Percentiles rank a stretch among this genome's conserved stretches.
These are phyloP conservation scores for Crocodylus rhombifer DNA, from an alignment of 2,797 vertebrate genomes.

Conservation along the genomic window DNA sequence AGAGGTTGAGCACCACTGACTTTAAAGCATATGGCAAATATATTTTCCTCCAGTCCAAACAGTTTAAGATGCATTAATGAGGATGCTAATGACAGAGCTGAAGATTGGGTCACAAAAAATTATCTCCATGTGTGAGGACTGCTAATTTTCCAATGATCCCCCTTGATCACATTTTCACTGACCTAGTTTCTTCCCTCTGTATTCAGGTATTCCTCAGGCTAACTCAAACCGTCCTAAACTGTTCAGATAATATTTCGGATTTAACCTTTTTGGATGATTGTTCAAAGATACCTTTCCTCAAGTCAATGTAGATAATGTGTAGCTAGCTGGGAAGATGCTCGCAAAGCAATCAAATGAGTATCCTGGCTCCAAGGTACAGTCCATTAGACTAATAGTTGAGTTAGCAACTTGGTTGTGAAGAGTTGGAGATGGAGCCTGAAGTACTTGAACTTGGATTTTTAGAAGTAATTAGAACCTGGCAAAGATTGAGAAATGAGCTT, in stretches of 20 bases:
- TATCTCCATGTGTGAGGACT: neutral
- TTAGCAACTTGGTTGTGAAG: neutral
- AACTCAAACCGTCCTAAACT: neutral
- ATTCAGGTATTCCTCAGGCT: neutral
- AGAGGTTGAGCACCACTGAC: too few species aligned
- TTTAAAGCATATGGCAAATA: too few species aligned
- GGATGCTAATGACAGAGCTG: neutral
- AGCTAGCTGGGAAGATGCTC: neutral
- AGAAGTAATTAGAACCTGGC: rapidly evolving
- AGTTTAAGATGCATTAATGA: neutral
- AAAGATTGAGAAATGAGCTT: neutral
- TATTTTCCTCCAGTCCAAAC: neutral
- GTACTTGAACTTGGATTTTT: neutral
- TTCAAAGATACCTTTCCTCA: neutral
- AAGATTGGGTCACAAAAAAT: neutral
- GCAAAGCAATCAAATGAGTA: neutral
- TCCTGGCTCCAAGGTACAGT: neutral
- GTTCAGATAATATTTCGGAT: neutral
- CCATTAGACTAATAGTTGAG: neutral
- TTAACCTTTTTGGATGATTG: neutral
- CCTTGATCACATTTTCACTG: neutral
- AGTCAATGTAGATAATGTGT: neutral
- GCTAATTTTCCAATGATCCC: neutral
- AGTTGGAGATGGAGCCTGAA: neutral
- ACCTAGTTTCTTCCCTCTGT: neutral